These are phyloP conservation scores for Mus caroli DNA, from an alignment of 2,797 vertebrate genomes.

Conservation along the genomic window DNA sequence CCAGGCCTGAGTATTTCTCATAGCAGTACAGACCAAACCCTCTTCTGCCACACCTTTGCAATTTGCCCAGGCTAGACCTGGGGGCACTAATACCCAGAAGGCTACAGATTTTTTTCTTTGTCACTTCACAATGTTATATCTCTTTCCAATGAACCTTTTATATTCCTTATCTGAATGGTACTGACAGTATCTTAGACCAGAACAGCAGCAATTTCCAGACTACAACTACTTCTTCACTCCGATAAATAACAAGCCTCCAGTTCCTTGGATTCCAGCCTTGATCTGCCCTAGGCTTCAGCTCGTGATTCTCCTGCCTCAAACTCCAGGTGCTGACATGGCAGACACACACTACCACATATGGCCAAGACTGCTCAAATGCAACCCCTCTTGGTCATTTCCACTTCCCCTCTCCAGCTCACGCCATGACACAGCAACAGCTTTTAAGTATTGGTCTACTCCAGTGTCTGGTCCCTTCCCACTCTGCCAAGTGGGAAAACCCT, in stretches of 20 bases:
- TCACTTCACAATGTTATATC: background rate
- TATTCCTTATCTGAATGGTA: slow-evolving; percentile 12
- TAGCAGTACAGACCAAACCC: background rate
- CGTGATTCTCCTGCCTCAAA: background rate
- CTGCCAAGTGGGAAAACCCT: slow-evolving; percentile 42
- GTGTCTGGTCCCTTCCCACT: background rate
- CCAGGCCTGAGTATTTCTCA: background rate
- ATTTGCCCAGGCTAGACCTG: background rate
- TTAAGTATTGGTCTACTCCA: slow-evolving; percentile 13
- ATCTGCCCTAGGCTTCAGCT: background rate
- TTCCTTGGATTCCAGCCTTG: slow-evolving; percentile 30
- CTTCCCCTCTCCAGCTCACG: slow-evolving; percentile 28
- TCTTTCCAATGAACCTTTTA: background rate
- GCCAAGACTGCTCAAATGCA: background rate
- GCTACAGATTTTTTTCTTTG: slow-evolving; percentile 15
- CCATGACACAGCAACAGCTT: slow-evolving; percentile 1
- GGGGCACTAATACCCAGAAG: background rate
- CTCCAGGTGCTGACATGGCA: background rate
- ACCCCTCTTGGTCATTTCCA: slow-evolving; percentile 14
- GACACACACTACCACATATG: background rate
- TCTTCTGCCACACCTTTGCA: slow-evolving; percentile 1
- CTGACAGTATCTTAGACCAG: background rate
- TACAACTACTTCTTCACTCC: slow-evolving; percentile 22
- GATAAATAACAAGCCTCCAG: slow-evolving; percentile 40
- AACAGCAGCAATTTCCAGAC: background rate